These are phyloP conservation scores for Phacellophora camtschatica DNA, from an alignment of 30 jellyfish, hydroid and myxozoan species.

Conservation along the genomic window DNA sequence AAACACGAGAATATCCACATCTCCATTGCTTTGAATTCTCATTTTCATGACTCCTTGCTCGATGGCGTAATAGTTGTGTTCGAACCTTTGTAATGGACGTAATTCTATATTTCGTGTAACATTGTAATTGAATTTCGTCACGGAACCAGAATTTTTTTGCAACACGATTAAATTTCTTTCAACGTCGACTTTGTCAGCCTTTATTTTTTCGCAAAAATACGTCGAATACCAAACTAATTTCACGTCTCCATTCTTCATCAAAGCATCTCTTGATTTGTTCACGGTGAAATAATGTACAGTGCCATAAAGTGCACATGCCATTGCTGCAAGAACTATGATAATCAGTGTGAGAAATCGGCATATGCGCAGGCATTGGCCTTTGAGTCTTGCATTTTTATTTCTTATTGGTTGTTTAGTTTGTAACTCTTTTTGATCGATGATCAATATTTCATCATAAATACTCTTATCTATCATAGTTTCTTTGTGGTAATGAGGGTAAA, in stretches of 20 bases:
- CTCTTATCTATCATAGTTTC: conserved; percentile 42
- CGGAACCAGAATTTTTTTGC: not conserved
- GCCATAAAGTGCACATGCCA: conserved; percentile 57
- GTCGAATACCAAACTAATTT: conserved; percentile 65
- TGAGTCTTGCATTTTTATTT: conserved; percentile 3
- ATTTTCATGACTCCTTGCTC: conserved; percentile 40
- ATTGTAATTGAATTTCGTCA: conserved; percentile 21
- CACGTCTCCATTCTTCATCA: conserved; percentile 67
- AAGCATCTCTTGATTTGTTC: conserved; percentile 18
- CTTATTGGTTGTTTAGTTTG: not conserved
- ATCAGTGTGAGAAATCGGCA: conserved; percentile 8
- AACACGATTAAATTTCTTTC: conserved; percentile 29
- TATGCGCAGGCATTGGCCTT: conserved; percentile 41
- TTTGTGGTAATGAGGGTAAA: conserved; percentile 56
- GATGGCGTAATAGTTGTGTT: conserved; percentile 29
- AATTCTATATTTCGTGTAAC: not conserved
- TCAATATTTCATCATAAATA: conserved; percentile 51
- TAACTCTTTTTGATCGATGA: conserved; percentile 43
- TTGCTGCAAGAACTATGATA: conserved; percentile 12
- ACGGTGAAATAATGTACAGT: conserved; percentile 31
- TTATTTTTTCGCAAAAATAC: conserved; percentile 55
- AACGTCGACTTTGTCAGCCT: conserved; percentile 3
- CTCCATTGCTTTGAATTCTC: conserved; percentile 13
- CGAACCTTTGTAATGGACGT: not conserved
- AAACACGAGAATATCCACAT: conserved; percentile 37